Evolutionary conservation across 2,797 vertebrate genomes (phyloP), one percentile per base, ranked within the genome.

Genomic region (Amniataba percoides): DNA sequence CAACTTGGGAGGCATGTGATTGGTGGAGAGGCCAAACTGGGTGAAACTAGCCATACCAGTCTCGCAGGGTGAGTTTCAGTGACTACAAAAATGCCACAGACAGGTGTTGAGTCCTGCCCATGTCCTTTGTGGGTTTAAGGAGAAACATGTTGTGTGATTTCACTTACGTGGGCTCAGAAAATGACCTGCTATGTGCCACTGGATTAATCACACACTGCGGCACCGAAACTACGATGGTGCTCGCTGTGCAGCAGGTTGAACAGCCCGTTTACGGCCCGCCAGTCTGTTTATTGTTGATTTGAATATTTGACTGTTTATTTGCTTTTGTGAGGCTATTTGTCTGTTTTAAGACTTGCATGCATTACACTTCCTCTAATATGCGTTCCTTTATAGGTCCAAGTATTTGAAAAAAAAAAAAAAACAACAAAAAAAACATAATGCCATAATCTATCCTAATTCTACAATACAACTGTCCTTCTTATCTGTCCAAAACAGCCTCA

Each of bases 41-140:
- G 60, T 68, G 43, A 91, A 92, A 94, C 92, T 66, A 62, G 89
- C 69, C 42, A 7, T 87, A 90, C 94, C 91, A 80, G 94, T 94
- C 71, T 14, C 68, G 70, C 91, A n/a, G 67, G 92, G 45, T 59
- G 63, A 81, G 91, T 90, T 91, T 88, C 87, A 87, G 71, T 23
- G 23, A 82, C 81, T 60, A 2, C 55, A 73, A 53, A 49, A 87
- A 67, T 74, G 46, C 19, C 31, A 19, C 40, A 59, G 49, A 21
- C 11, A 21, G 36, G 21, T 51, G 42, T 3, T 51, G 4, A 51
- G 62, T 55, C 71, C 63, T 68, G 34, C 73, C 71, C 69, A 42
- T 64, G 14, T 36, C 40, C 4, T 60, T 27, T 5, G 4, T 12
- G 11, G 11, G 11, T 34, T 27, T 31, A 16, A 34, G 16, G n/a